These are phyloP conservation scores for Strix uralensis DNA, from an alignment of 2,113 vertebrate species.

Conservation along the genomic window DNA sequence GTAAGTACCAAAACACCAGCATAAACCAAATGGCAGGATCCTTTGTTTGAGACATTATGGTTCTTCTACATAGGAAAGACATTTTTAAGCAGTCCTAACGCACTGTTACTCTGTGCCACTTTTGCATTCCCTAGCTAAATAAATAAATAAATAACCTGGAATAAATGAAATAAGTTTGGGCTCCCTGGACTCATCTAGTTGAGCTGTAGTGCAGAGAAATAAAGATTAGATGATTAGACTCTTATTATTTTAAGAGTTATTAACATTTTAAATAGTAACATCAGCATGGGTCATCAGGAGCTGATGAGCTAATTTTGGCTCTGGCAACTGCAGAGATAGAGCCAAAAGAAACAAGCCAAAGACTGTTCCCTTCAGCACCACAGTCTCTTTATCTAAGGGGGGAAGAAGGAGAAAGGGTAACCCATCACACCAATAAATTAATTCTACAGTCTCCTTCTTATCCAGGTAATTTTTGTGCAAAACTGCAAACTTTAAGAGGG, in stretches of 20 bases:
- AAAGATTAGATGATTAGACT: not conserved
- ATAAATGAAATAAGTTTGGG: not conserved
- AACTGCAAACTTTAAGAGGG: not conserved
- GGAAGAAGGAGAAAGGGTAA: not conserved
- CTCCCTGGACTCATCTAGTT: not conserved
- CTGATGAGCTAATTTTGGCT: slow-evolving; percentile 21
- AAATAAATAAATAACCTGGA: not conserved
- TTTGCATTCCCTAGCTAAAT: not conserved
- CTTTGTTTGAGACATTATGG: not conserved
- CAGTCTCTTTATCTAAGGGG: not conserved
- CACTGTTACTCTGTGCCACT: not conserved
- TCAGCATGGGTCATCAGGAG: not conserved
- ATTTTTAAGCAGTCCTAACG: not conserved
- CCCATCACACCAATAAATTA: not conserved
- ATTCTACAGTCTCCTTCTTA: not conserved
- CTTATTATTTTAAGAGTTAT: slow-evolving; percentile 26
- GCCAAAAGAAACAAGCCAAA: not conserved
- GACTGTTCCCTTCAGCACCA: not conserved
- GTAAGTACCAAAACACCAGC: not conserved
- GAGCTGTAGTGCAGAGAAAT: not conserved
- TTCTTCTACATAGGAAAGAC: not conserved
- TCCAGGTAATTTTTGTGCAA: not conserved
- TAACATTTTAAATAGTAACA: slow-evolving; percentile 3
- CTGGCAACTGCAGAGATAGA: not conserved
- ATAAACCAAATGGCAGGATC: not conserved